Base-by-base conservation (phyloP, 2,888 invertebrate species). In the Incurvaria masculella region DNA sequence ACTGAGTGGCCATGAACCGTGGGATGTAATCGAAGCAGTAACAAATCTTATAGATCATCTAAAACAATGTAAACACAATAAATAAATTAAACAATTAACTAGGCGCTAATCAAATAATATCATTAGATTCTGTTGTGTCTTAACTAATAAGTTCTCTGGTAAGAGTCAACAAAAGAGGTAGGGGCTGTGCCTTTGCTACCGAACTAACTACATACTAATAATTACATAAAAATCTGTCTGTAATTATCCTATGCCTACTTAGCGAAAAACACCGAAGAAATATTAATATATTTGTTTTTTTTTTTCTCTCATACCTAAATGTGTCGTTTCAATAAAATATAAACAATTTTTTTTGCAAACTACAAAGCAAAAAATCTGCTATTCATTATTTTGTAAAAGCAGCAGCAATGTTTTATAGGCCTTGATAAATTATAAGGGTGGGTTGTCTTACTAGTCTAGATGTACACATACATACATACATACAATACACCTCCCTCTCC, bases 331-430 rank as follows among this genome's bases (percentile, higher is more conserved):
- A n/a, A n/a, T n/a, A 78, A 78, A 78, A 76, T 78, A 78, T 75
- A 66, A 63, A 71, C 57, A 65, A 66, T 59, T 73, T 72, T 69
- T 66, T 72, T 70, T 70, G 72, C 66, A 68, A 66, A 27, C 20
- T 14, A 45, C 38, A 65, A 65, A 59, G 64, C 66, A 65, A 63
- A 65, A 66, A 65, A 61, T 66, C 61, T 59, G 66, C 68, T 70
- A 73, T 72, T 69, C 73, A 68, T 65, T 60, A 58, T 63, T 61
- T 62, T 52, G 60, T 52, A 44, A 46, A 51, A 53, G 21, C 47
- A 40, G 20, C 45, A 27, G 33, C 44, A 45, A 42, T n/a, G 19
- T 42, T 38, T n/a, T n/a, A n/a, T n/a, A n/a, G n/a, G n/a, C n/a
- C n/a, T n/a, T n/a, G n/a, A n/a, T n/a, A n/a, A n/a, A n/a, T n/a